Evolutionary conservation across 2,113 vertebrate genomes (phyloP).

Genomic region (Tylochromis polylepis): DNA sequence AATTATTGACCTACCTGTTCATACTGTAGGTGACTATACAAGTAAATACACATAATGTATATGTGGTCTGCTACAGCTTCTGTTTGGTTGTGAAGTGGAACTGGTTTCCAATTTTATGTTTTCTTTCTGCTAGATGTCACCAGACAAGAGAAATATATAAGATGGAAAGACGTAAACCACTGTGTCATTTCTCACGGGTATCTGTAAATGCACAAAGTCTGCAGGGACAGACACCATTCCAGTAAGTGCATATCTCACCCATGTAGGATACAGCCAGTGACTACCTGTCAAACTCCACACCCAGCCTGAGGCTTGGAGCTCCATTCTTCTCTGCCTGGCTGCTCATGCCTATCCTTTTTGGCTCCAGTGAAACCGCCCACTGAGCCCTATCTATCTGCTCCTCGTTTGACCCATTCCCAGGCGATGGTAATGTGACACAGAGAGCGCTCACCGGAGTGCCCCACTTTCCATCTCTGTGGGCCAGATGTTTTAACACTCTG

Average conservation of each 20-base stretch:
- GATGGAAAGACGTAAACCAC: constrained; percentile 39
- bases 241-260: constrained; percentile 25
- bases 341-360: constrained; percentile 41
- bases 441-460: constrained; percentile 46
- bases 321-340: constrained; percentile 33
- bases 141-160: constrained; percentile 60
- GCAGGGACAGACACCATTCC: constrained; percentile 67
- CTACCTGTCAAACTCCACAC: constrained; percentile 46
- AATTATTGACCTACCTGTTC: neutral
- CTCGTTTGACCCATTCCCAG: constrained; percentile 41
- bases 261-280: constrained; percentile 25
- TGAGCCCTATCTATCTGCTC: constrained; percentile 50
- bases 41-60: neutral
- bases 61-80: neutral
- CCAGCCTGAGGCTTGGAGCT: neutral
- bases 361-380: constrained; percentile 1
- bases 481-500: constrained; percentile 35
- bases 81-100: neutral
- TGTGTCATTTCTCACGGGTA: constrained; percentile 20
- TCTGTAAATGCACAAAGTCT: constrained; percentile 68
- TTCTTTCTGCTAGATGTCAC: constrained; percentile 56
- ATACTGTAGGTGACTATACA: constrained; percentile 1
- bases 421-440: constrained; percentile 40
- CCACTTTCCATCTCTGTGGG: constrained; percentile 70
- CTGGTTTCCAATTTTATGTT: neutral